phyloP scores from a whole-genome alignment of 2,113 vertebrate genomes.

The Phrynosoma blainvillii region DNA sequence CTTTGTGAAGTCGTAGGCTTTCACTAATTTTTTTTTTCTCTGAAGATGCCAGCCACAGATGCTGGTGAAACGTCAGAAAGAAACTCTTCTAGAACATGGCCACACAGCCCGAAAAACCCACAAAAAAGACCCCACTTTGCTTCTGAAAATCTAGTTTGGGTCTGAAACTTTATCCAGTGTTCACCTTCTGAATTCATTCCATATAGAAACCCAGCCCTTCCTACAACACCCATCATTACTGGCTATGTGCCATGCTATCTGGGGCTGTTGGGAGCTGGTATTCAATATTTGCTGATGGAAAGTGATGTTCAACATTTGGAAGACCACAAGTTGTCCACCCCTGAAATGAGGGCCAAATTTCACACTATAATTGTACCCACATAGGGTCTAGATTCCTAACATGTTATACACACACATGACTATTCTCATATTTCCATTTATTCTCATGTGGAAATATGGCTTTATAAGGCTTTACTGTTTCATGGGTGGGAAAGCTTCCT shows the following conservation, averaged over 20 bases:
- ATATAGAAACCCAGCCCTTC: too few relatives aligned
- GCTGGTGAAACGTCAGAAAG: too few relatives aligned
- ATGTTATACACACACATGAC: not conserved
- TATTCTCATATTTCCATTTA: not conserved
- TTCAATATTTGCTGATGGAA: too few relatives aligned
- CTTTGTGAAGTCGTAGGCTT: too few relatives aligned
- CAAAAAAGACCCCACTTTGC: too few relatives aligned
- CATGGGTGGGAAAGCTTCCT: not conserved
- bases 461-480: not conserved
- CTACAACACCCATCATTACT: too few relatives aligned
- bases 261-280: not conserved
- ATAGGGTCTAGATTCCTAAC: not conserved
- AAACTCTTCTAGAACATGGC: too few relatives aligned
- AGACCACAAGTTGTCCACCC: not conserved
- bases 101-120: too few relatives aligned
- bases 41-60: too few relatives aligned
- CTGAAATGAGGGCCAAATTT: not conserved
- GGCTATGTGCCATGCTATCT: too few relatives aligned
- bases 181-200: not conserved
- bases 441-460: not conserved
- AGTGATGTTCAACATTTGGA: not conserved
- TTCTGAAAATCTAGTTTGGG: not conserved
- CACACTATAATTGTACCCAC: not conserved
- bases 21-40: too few relatives aligned
- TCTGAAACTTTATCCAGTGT: not conserved